Conservation (phyloP, 1,140 invertebrate genomes). For the Drosophila parvula region DNA sequence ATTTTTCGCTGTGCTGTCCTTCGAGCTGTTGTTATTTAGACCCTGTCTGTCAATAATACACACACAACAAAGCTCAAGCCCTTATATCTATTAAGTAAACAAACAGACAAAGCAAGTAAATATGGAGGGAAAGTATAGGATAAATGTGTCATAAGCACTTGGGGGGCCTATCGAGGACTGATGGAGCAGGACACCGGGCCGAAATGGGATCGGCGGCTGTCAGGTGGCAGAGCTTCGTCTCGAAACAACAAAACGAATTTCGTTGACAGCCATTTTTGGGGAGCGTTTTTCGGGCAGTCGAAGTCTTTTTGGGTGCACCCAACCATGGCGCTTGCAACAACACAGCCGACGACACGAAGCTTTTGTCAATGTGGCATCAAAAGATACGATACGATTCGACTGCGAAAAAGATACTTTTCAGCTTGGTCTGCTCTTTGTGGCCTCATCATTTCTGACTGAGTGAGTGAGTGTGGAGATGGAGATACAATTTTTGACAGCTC, state of each 20-base stretch:
- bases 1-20: slow-evolving; percentile 18
- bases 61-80: slow-evolving; percentile 50
- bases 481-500: slow-evolving; percentile 66
- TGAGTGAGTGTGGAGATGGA: not conserved
- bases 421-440: slow-evolving; percentile 55
- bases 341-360: slow-evolving; percentile 13
- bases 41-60: slow-evolving; percentile 55
- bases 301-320: slow-evolving; percentile 42
- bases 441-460: slow-evolving; percentile 34
- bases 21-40: slow-evolving; percentile 33
- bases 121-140: slow-evolving; percentile 16
- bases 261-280: slow-evolving; percentile 57
- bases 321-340: slow-evolving; percentile 47
- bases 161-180: slow-evolving; percentile 44
- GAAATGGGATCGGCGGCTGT: slow-evolving; percentile 15
- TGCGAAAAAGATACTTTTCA: slow-evolving; percentile 65
- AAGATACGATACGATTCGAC: slow-evolving; percentile 42
- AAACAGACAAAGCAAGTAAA: slow-evolving; percentile 54
- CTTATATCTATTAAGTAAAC: slow-evolving; percentile 63
- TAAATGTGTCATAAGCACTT: slow-evolving; percentile 65
- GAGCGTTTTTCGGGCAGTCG: slow-evolving; percentile 1
- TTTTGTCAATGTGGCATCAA: slow-evolving; percentile 44
- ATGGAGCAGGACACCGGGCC: slow-evolving; percentile 24
- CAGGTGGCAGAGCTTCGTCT: slow-evolving; percentile 19
- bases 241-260: slow-evolving; percentile 26